Evolutionary conservation across 1,140 invertebrate species (phyloP).

Genomic region (Papilio xuthus): DNA sequence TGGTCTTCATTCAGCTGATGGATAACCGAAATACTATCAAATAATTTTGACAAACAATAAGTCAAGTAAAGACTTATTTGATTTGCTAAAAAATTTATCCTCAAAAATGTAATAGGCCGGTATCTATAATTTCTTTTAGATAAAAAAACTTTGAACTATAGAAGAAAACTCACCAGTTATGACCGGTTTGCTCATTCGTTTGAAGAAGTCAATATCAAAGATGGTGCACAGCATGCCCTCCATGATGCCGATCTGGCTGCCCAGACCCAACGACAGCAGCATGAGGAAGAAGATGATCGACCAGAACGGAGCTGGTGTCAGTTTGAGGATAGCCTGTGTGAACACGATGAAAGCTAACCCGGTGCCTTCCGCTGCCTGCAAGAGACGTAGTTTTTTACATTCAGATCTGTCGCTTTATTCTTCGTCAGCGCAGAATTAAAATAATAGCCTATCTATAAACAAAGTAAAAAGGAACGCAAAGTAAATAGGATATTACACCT

Average conservation of each 20-base stretch:
- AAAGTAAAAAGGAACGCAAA: too few species aligned
- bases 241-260: constrained; percentile 95
- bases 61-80: too few species aligned
- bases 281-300: constrained; percentile 96
- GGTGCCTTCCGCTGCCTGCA: constrained; percentile 94
- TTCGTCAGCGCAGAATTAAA: too few species aligned
- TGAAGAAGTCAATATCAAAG: constrained; percentile 95
- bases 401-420: too few species aligned
- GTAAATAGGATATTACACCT: too few species aligned
- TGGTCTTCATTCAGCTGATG: too few species aligned
- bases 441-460: too few species aligned
- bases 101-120: too few species aligned
- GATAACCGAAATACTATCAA: too few species aligned
- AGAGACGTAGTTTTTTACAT: constrained; percentile 41
- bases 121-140: too few species aligned
- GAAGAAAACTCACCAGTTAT: constrained; percentile 86
- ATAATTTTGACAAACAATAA: too few species aligned
- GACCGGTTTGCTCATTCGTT: constrained; percentile 92
- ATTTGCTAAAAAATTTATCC: too few species aligned
- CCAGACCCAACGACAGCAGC: constrained; percentile 93
- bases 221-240: constrained; percentile 97
- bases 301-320: constrained; percentile 95
- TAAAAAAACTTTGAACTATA: neutral
- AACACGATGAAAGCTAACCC: constrained; percentile 96
- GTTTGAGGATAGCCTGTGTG: constrained; percentile 94